A percentile compares a stretch with the other conserved stretches of the same genome.
Evolutionary conservation across 2,113 vertebrate genomes (phyloP).

Genomic region (Genyomyrus donnyi): DNA sequence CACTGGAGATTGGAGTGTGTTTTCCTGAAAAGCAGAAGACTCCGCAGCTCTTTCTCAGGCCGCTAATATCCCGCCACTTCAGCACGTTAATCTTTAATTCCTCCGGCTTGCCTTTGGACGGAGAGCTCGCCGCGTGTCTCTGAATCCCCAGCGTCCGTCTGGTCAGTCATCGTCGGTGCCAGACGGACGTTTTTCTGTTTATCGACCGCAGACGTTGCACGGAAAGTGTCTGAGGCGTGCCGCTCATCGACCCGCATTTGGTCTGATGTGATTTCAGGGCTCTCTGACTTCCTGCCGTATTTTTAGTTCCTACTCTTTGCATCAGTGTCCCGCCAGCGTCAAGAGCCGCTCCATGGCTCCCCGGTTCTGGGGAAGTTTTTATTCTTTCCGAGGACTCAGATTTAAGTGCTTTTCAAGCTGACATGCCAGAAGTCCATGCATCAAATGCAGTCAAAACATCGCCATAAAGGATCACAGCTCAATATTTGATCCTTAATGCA

Average conservation of each 20-base stretch:
- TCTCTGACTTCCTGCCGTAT: background rate
- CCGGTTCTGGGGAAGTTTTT: background rate
- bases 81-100: background rate
- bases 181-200: background rate
- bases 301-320: background rate
- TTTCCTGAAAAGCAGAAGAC: background rate
- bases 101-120: background rate
- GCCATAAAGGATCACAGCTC: background rate
- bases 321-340: background rate
- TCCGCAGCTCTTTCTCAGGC: background rate
- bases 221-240: background rate
- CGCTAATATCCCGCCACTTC: background rate
- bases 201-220: background rate
- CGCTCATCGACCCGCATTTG: background rate
- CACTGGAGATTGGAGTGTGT: background rate
- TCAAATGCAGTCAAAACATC: background rate
- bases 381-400: background rate
- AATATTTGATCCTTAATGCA: background rate
- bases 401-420: slow-evolving; percentile 9
- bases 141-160: background rate
- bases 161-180: background rate
- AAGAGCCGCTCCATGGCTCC: background rate
- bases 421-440: background rate
- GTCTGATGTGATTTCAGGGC: background rate
- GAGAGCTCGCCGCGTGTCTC: background rate